Conservation (phyloP, 92 coral and sea anemone genomes). For the Isaurus tuberculatus region DNA sequence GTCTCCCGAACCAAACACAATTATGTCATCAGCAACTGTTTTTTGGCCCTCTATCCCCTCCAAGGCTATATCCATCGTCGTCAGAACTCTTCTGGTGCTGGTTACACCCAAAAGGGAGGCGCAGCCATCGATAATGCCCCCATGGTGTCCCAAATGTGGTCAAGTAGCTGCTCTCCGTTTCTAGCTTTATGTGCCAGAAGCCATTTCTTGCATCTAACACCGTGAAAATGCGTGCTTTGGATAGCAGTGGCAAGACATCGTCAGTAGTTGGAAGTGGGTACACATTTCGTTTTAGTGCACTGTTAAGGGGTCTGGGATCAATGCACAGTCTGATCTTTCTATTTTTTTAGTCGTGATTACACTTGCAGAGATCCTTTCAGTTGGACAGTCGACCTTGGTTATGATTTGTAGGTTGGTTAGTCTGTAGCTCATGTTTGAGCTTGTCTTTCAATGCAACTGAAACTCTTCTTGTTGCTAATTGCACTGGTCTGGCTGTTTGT, state of each 20-base stretch:
- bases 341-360: slow-evolving; percentile 5
- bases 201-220: no score
- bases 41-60: slow-evolving; percentile 1
- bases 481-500: not conserved
- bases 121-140: no score
- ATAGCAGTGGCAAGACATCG: slow-evolving; percentile 1
- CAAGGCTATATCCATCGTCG: slow-evolving; percentile 4
- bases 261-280: no score
- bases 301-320: no score
- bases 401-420: not conserved
- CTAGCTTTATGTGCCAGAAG: not conserved
- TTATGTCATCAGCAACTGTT: not conserved
- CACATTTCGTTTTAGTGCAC: no score
- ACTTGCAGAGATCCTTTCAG: slow-evolving; percentile 6
- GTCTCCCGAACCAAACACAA: slow-evolving; percentile 1
- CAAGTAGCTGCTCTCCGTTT: not conserved
- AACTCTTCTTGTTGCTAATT: not conserved
- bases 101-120: not conserved
- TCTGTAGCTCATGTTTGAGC: slow-evolving; percentile 2
- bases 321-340: not conserved
- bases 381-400: not conserved
- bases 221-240: not conserved
- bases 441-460: not conserved
- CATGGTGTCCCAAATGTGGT: no score
- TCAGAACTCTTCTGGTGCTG: not conserved